These are phyloP conservation scores for Scaptomyza montana DNA, from an alignment of 1,140 invertebrate genomes.

Conservation along the genomic window DNA sequence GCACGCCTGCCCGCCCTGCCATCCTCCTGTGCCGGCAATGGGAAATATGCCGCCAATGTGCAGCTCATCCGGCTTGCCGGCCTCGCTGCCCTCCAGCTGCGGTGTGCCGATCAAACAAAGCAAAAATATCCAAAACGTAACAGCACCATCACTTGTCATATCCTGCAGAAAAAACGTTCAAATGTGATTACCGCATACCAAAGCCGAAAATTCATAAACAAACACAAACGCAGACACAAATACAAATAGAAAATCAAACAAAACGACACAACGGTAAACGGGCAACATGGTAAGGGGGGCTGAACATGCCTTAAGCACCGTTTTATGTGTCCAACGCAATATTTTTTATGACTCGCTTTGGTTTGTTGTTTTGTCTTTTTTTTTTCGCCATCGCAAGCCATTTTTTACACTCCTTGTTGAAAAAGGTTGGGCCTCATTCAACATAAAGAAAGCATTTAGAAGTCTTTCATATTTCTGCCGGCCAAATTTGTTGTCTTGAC, in stretches of 20 bases:
- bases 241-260: conserved; percentile 47
- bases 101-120: conserved; percentile 80
- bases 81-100: conserved; percentile 71
- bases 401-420: conserved; percentile 50
- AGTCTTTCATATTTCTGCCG: conserved; percentile 8
- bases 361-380: conserved; percentile 22
- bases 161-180: conserved; percentile 70
- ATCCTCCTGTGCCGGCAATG: conserved; percentile 96
- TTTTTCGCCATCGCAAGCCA: conserved; percentile 55
- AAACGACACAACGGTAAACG: conserved; percentile 20
- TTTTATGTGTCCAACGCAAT: conserved; percentile 72
- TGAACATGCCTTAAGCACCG: conserved; percentile 43
- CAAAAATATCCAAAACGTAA: conserved; percentile 84
- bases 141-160: conserved; percentile 84
- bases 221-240: conserved; percentile 39
- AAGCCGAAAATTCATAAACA: conserved; percentile 52
- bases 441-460: conserved; percentile 10
- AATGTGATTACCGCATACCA: conserved; percentile 71
- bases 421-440: conserved; percentile 27
- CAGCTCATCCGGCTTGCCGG: conserved; percentile 87
- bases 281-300: neutral
- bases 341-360: conserved; percentile 68
- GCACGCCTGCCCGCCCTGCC: conserved; percentile 97
- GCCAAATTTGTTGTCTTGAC: conserved; percentile 1
- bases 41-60: conserved; percentile 99